phyloP scores from a whole-genome alignment of 2,888 invertebrate species.

The Oxystoma pomonae region DNA sequence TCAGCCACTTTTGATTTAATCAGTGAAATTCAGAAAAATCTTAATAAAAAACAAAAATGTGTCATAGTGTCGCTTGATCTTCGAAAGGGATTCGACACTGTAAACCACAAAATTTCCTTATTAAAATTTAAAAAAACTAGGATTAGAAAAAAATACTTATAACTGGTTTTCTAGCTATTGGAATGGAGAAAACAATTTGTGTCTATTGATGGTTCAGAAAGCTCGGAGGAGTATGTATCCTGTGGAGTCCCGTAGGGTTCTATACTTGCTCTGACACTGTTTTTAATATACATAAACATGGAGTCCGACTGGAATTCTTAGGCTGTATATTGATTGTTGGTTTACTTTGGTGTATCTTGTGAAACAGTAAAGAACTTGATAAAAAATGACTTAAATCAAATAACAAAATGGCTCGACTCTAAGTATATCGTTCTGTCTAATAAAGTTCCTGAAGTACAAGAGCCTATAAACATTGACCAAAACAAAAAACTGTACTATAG shows the following conservation, averaged over 20 bases:
- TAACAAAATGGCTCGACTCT: too few relatives aligned
- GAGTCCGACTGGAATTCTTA: background rate
- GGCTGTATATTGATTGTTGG: too few relatives aligned
- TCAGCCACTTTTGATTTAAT: background rate
- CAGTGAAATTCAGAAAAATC: background rate
- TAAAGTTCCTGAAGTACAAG: too few relatives aligned
- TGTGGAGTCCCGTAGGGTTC: background rate
- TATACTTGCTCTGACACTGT: background rate
- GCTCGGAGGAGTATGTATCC: background rate
- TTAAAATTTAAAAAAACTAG: background rate
- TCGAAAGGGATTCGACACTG: background rate
- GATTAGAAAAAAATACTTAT: background rate
- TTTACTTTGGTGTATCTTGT: too few relatives aligned
- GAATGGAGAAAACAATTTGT: background rate
- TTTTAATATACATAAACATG: background rate
- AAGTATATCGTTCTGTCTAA: too few relatives aligned
- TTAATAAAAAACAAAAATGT: background rate
- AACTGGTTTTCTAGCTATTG: background rate
- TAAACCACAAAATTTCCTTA: background rate
- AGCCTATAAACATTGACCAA: too few relatives aligned
- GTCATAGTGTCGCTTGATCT: background rate
- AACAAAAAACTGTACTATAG: too few relatives aligned
- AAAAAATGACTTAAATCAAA: too few relatives aligned
- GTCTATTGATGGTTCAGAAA: background rate
- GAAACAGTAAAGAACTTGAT: too few relatives aligned